Evolutionary conservation across 2,888 invertebrate genomes (phyloP).

Genomic region (Caenorhabditis sinica): DNA sequence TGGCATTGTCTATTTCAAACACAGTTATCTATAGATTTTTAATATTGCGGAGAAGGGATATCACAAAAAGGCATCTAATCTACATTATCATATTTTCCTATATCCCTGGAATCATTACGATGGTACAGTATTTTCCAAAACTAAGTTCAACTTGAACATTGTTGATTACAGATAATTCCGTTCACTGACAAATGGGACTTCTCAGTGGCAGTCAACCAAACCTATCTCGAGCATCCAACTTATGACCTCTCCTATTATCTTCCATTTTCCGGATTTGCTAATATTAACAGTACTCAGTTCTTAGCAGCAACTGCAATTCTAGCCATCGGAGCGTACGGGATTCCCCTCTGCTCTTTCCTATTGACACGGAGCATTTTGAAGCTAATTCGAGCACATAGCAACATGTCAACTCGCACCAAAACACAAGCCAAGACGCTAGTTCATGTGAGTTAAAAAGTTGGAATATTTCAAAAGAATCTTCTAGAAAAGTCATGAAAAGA

Average conservation of each 20-base stretch:
- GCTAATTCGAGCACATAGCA: constrained; percentile 58
- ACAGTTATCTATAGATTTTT: constrained; percentile 61
- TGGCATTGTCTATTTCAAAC: constrained; percentile 59
- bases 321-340: constrained; percentile 60
- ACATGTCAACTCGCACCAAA: constrained; percentile 61
- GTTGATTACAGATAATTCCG: constrained; percentile 53
- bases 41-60: constrained; percentile 41
- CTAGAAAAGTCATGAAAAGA: not conserved
- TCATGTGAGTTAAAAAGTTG: constrained; percentile 46
- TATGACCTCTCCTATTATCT: constrained; percentile 55
- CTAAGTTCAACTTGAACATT: not conserved
- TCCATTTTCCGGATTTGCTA: constrained; percentile 55
- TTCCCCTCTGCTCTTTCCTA: constrained; percentile 49
- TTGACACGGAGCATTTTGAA: constrained; percentile 56
- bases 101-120: constrained; percentile 42
- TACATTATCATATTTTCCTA: constrained; percentile 43
- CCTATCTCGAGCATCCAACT: constrained; percentile 56
- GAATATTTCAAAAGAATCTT: not conserved
- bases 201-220: constrained; percentile 43
- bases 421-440: constrained; percentile 61
- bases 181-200: constrained; percentile 64
- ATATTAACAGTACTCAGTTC: constrained; percentile 52
- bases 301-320: constrained; percentile 55
- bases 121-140: constrained; percentile 16
- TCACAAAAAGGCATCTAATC: constrained; percentile 27